Base-by-base conservation (phyloP, 1,140 invertebrate species). In the Nixonia krombeini region DNA sequence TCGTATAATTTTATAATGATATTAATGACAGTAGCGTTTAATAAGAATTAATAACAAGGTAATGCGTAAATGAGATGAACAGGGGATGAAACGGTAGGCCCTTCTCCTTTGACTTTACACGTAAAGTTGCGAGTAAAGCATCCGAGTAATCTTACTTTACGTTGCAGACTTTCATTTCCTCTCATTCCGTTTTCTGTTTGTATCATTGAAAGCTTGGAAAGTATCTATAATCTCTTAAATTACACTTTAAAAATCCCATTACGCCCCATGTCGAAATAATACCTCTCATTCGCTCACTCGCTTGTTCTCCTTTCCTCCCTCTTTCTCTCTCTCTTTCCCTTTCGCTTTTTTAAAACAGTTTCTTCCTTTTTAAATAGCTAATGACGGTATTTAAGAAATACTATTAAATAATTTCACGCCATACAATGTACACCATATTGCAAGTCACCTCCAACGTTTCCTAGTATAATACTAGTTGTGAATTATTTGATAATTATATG, bases 11-110 rank as follows among this genome's bases (percentile, higher is more conserved):
- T 76, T 72, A 65, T 82, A 72, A 81, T 79, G 73, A 77, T 80
- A 83, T 74, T 77, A 76, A 79, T 82, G 76, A 83, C 46, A 78
- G 62, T 79, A 82, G 78, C 72, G 56, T 82, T 63, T 82, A 81
- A 82, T 81, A 78, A 81, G 73, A 80, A 74, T 70, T 69, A 69
- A 73, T 82, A 81, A 81, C 80, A 83, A 78, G 55, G 74, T 79
- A 78, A 75, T 73, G 71, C 62, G 68, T 79, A 80, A 81, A 73
- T 78, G 71, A 81, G 68, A 80, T 78, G 72, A 50, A 66, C 66
- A 71, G 68, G 47, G 38, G 51, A 56, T 51, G 64, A 72, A 70
- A 68, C 49, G 50, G 50, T 37, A 49, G 55, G 40, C 45, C 56
- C 63, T 50, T 57, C 21, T 68, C 65, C 63, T 61, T 31, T 67